Conservation (phyloP, 2,797 vertebrate genomes). For the Siniperca undulata region DNA sequence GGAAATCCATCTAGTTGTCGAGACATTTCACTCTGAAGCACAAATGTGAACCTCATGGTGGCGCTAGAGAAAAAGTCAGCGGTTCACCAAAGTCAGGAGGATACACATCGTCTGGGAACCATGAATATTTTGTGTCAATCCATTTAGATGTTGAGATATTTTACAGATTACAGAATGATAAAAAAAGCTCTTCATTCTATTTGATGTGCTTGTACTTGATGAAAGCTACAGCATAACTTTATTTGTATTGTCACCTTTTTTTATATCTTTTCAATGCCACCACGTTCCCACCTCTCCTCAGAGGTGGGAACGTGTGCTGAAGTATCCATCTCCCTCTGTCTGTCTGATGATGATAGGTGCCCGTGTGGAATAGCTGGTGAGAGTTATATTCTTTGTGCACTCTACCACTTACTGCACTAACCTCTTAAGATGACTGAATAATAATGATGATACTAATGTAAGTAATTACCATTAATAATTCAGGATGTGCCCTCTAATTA, state of each 20-base stretch:
- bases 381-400: slow-evolving; percentile 54
- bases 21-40: too few relatives aligned
- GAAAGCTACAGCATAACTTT: neutral
- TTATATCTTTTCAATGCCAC: neutral
- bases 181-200: neutral
- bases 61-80: neutral
- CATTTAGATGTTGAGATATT: too few relatives aligned
- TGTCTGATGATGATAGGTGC: slow-evolving; percentile 16
- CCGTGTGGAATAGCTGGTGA: slow-evolving; percentile 40
- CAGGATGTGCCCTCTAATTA: slow-evolving; percentile 57
- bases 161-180: neutral
- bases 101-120: neutral
- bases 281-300: slow-evolving; percentile 3
- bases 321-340: slow-evolving; percentile 31
- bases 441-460: slow-evolving; percentile 75
- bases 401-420: slow-evolving; percentile 65
- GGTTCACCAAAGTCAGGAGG: neutral
- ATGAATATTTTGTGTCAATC: neutral
- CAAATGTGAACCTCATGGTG: too few relatives aligned
- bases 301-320: slow-evolving; percentile 29
- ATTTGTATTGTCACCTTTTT: slow-evolving; percentile 12
- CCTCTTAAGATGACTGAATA: slow-evolving; percentile 72
- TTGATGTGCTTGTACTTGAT: neutral
- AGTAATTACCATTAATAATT: slow-evolving; percentile 80
- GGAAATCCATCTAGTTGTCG: neutral